Evolutionary conservation across 1,140 invertebrate species (phyloP), one percentile per base, ranked within the genome.

Genomic region (Heliothis subflexa): DNA sequence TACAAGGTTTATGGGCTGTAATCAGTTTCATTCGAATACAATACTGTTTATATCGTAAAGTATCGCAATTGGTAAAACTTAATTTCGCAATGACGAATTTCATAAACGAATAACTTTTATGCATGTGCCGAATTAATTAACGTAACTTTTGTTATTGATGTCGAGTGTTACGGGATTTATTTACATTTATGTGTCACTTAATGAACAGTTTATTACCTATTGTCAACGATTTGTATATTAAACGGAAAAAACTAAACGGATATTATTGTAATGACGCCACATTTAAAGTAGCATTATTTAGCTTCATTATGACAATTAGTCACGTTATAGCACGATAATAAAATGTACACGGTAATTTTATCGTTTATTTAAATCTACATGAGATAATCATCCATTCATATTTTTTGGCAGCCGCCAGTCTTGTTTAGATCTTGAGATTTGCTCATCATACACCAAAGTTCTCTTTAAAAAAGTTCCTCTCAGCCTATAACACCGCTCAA

Each of bases 41-140:
- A 59, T 73, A 73, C 52, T 14, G 61, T 59, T 59, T 73, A 72
- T 40, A 57, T 57, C 47, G 55, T 73, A 59, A 73, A 73, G 54
- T 59, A 40, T 55, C 68, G 50, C 33, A 71, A 71, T 70, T 71
- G 25, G 25, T 25, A 14, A 55, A 73, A 73, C 40, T 73, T 73
- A 73, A 59, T 59, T 73, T 73, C 54, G 40, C 55, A 73, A 73
- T 73, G 50, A 66, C 62, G 62, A 49, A 73, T 59, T 73, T 73
- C 50, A 73, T 71, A 71, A 71, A 71, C 40, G 28, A 54, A 59
- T 70, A 70, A 49, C 45, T 59, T 73, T 73, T 59, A 25, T 25
- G 33, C 71, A 47, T 73, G 71, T 59, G 33, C 71, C 54, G 59
- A 73, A 73, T 73, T 73, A 73, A 73, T 73, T 73, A 73, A 47